Evolutionary conservation across 1,140 invertebrate species (phyloP).

Genomic region (Mamestra configurata): DNA sequence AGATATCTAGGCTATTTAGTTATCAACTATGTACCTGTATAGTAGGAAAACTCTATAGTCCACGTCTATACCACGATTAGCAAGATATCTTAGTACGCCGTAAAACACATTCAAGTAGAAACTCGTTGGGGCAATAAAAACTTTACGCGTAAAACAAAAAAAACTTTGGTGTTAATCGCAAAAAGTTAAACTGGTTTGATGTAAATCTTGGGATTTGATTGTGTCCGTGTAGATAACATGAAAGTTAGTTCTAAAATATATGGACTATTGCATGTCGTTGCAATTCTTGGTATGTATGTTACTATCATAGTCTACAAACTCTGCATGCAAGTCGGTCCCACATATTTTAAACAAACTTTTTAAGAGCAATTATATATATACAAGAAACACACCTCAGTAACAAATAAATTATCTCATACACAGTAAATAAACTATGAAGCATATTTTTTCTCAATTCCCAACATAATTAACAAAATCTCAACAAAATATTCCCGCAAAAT

Average conservation of each 20-base stretch:
- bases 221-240: not conserved
- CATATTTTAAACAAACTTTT: no score
- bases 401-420: no score
- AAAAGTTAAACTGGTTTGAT: constrained; percentile 24
- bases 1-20: no score
- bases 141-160: constrained; percentile 23
- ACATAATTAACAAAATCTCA: not conserved
- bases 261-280: not conserved
- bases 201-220: not conserved
- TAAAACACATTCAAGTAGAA: constrained; percentile 7
- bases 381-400: no score
- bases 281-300: not conserved
- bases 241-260: not conserved
- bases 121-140: constrained; percentile 31
- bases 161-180: constrained; percentile 19
- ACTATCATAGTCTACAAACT: not conserved
- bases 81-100: not conserved
- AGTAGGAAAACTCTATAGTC: not conserved
- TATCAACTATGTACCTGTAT: no score
- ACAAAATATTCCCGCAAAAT: not conserved
- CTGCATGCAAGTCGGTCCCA: no score
- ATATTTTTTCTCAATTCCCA: not conserved
- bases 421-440: no score
- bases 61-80: not conserved
- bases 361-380: no score